These are phyloP conservation scores for Drosophila maculinotata DNA, from an alignment of 2,888 invertebrate genomes.

Conservation along the genomic window DNA sequence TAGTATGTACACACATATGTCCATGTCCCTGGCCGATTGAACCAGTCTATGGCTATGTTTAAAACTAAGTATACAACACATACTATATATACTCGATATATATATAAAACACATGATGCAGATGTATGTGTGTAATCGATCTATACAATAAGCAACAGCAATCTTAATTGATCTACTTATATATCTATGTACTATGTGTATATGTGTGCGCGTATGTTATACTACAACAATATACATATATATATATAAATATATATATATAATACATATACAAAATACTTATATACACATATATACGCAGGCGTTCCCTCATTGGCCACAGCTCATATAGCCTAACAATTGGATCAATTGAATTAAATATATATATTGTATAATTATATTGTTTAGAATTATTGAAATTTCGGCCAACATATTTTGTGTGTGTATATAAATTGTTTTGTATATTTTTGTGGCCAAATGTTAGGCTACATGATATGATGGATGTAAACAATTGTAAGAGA, in stretches of 20 bases:
- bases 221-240: constrained; percentile 9
- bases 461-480: constrained; percentile 33
- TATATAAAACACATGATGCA: constrained; percentile 9
- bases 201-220: constrained; percentile 13
- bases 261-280: constrained; percentile 13
- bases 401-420: constrained; percentile 6
- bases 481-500: constrained; percentile 19
- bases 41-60: too few relatives aligned
- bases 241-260: constrained; percentile 7
- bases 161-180: constrained; percentile 30
- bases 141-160: constrained; percentile 37
- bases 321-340: constrained; percentile 14
- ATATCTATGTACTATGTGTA: constrained; percentile 20
- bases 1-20: too few relatives aligned
- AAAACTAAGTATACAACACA: background rate
- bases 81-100: background rate
- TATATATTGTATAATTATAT: background rate
- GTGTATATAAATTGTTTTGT: constrained; percentile 8
- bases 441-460: constrained; percentile 7
- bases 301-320: constrained; percentile 16
- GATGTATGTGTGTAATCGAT: constrained; percentile 14
- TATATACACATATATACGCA: constrained; percentile 15
- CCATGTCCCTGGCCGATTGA: too few relatives aligned
- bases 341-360: background rate
- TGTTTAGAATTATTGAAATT: constrained; percentile 1